Evolutionary conservation across 2,113 vertebrate species (phyloP).

Genomic region (Zosterops lateralis): DNA sequence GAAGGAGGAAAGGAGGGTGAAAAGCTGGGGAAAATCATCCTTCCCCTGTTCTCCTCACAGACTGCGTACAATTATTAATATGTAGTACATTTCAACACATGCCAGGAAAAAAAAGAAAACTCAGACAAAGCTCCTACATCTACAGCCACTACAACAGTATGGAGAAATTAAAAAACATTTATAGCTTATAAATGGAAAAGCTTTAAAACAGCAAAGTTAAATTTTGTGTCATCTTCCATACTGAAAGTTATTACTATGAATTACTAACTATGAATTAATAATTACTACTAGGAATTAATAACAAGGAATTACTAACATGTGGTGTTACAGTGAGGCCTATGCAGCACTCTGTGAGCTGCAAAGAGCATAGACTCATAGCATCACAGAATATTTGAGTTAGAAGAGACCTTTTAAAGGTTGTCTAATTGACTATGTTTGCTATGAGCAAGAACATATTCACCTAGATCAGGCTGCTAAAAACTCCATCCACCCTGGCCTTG

Average conservation of each 20-base stretch:
- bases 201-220: background rate
- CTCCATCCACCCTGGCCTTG: background rate
- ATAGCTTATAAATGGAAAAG: background rate
- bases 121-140: background rate
- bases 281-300: background rate
- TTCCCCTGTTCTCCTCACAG: background rate
- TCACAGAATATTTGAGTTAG: background rate
- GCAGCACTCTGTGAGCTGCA: background rate
- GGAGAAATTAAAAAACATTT: background rate
- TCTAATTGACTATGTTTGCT: too few relatives aligned
- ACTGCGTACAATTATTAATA: background rate
- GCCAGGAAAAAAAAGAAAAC: background rate
- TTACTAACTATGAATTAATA: background rate
- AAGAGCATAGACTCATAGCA: background rate
- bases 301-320: background rate
- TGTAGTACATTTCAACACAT: background rate
- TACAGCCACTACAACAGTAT: background rate
- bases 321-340: background rate
- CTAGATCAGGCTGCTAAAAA: background rate
- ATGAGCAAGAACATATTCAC: background rate
- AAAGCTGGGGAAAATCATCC: background rate
- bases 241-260: background rate
- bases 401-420: background rate
- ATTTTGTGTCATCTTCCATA: conserved; percentile 23
- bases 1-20: background rate